Conservation (phyloP, 2,113 vertebrate species). For the Picathartes gymnocephalus region DNA sequence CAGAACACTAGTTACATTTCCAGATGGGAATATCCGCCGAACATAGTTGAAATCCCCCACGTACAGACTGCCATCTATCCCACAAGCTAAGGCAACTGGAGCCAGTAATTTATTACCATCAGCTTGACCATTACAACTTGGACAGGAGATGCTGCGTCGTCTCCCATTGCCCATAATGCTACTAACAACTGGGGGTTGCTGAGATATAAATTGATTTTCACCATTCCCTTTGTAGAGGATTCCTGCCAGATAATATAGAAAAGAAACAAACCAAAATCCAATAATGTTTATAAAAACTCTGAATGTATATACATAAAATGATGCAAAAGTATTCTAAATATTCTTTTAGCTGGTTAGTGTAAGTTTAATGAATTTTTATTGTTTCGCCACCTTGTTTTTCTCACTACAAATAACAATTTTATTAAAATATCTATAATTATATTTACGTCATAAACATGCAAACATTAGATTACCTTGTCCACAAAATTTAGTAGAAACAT, state of each 20-base stretch:
- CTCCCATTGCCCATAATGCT: conserved; percentile 98
- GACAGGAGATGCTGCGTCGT: conserved; percentile 95
- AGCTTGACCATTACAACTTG: conserved; percentile 96
- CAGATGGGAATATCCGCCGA: conserved; percentile 92
- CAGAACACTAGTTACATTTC: conserved; percentile 95
- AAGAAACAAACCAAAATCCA: neutral
- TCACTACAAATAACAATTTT: neutral
- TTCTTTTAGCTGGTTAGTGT: neutral
- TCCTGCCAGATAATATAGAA: conserved; percentile 67
- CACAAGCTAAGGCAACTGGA: conserved; percentile 91
- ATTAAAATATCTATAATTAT: neutral
- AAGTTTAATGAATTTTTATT: neutral
- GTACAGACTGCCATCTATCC: conserved; percentile 92
- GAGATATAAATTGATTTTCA: conserved; percentile 96
- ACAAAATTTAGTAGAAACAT: neutral
- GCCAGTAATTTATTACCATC: conserved; percentile 97
- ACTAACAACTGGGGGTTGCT: conserved; percentile 91
- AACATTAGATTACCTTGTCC: neutral
- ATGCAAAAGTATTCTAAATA: neutral
- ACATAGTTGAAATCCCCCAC: conserved; percentile 99
- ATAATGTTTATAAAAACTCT: neutral
- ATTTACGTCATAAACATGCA: neutral
- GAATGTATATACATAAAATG: neutral
- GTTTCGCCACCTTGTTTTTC: neutral
- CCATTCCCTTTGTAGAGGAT: conserved; percentile 97